These are phyloP conservation scores for Champsocephalus esox DNA, from an alignment of 2,797 vertebrate genomes.

Conservation along the genomic window DNA sequence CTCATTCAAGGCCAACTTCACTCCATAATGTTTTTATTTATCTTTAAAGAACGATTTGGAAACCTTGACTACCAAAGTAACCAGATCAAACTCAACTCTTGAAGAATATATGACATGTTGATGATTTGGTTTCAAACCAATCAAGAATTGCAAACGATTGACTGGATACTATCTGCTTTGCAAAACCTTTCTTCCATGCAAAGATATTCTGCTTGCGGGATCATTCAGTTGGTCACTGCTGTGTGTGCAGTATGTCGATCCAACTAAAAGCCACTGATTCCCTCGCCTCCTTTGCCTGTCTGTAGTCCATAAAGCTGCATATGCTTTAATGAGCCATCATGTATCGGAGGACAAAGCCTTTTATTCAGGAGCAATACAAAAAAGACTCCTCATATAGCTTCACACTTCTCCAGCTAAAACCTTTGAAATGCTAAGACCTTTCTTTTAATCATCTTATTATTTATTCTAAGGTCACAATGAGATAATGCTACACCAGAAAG, in stretches of 20 bases:
- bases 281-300: slow-evolving; percentile 7
- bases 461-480: slow-evolving; percentile 30
- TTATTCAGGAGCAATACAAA: slow-evolving; percentile 37
- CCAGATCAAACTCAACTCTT: background rate
- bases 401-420: slow-evolving; percentile 16
- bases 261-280: slow-evolving; percentile 27
- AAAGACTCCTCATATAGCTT: background rate
- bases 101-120: background rate
- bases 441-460: slow-evolving; percentile 22
- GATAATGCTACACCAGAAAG: background rate
- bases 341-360: slow-evolving; percentile 32
- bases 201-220: background rate
- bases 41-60: too few relatives aligned
- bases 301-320: slow-evolving; percentile 38
- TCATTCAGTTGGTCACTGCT: background rate
- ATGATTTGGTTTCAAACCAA: background rate
- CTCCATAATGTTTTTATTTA: too few relatives aligned
- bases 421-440: slow-evolving; percentile 51
- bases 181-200: background rate
- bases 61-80: background rate
- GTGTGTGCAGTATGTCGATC: slow-evolving; percentile 23
- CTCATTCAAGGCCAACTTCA: too few relatives aligned
- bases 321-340: slow-evolving; percentile 60
- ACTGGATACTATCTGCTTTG: background rate
- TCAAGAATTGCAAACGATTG: background rate